Base-by-base conservation (phyloP, 2,888 invertebrate species). In the Cryptus armator region DNA sequence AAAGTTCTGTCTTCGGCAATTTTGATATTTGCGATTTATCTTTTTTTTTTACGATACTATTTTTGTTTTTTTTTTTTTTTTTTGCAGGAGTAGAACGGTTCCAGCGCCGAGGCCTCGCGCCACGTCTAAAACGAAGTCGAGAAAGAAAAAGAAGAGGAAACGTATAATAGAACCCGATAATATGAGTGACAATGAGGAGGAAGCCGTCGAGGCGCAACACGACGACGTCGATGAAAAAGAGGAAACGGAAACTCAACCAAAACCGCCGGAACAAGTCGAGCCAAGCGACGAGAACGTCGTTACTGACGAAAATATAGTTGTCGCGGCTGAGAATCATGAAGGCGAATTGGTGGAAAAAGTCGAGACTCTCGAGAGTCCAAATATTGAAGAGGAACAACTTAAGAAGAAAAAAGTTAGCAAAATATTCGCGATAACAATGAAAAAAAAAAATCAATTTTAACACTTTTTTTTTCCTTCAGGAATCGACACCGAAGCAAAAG, bases 91-190 rank as follows among this genome's bases (percentile, higher is more conserved):
- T 83, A 92, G 88, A 86, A 91, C 92, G 2, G 80, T 90, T 68
- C 87, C 92, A 0, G 76, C 90, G 3, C 88, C 92, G 3, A 90
- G 91, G 67, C 85, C 86, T 3, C 90, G 90, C 24, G 43, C 88
- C 4, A 62, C 90, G 1, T 83, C 90, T 7, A 91, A 93, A 88
- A 86, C 92, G 67, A 94, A 94, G 87, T 94, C 94, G 68, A 94
- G 93, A 70, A 92, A 93, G 90, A 94, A 94, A 88, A 94, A 94
- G 89, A 95, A 89, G 92, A 94, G 89, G 92, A 93, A 93, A 90
- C 91, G 92, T 81, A 93, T 93, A 75, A 93, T 93, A 37, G 92
- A 92, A 48, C 83, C 80, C 12, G 94, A 94, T 14, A 93, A 93
- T 86, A 90, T 91, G 51, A 93, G 92, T 43, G 93, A 94, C 77